Evolutionary conservation across 2,113 vertebrate species (phyloP).

Genomic region (Cebus imitator): DNA sequence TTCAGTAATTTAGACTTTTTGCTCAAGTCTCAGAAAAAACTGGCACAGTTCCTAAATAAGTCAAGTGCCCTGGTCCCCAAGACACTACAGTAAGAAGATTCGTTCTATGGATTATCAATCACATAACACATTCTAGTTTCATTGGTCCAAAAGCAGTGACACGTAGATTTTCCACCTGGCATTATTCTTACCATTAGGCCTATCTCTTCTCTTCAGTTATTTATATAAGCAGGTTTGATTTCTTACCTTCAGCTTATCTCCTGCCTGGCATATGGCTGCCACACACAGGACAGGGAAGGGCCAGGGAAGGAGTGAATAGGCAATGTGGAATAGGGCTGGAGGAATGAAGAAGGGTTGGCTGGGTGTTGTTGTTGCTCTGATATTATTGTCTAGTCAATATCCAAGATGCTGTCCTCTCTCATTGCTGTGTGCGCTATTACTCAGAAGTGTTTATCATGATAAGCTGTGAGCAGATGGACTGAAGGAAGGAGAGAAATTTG

Average conservation of each 20-base stretch:
- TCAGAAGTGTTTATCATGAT: slow-evolving; percentile 89
- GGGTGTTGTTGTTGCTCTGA: slow-evolving; percentile 73
- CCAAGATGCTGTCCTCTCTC: slow-evolving; percentile 79
- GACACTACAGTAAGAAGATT: neutral
- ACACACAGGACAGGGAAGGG: slow-evolving; percentile 3
- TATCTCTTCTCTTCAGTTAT: neutral
- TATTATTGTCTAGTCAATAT: slow-evolving; percentile 81
- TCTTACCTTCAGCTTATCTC: slow-evolving; percentile 81
- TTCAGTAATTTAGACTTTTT: neutral
- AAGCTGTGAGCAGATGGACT: slow-evolving; percentile 90
- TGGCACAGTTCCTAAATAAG: neutral
- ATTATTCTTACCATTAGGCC: neutral
- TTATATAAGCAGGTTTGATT: neutral
- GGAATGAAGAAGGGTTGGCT: neutral
- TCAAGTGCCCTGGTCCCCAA: neutral
- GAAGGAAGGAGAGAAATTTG: slow-evolving; percentile 90
- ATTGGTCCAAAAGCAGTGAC: slow-evolving; percentile 1
- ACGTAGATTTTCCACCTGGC: neutral
- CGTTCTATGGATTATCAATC: neutral
- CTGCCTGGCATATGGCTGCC: slow-evolving; percentile 70
- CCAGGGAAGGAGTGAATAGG: neutral
- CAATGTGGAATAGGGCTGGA: neutral
- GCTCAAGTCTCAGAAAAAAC: neutral
- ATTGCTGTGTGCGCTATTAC: slow-evolving; percentile 85
- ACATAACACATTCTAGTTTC: neutral